A percentile compares a stretch with the other conserved stretches of the same genome.
Conservation (phyloP, 2,797 vertebrate genomes). For the Sciaenops ocellatus region DNA sequence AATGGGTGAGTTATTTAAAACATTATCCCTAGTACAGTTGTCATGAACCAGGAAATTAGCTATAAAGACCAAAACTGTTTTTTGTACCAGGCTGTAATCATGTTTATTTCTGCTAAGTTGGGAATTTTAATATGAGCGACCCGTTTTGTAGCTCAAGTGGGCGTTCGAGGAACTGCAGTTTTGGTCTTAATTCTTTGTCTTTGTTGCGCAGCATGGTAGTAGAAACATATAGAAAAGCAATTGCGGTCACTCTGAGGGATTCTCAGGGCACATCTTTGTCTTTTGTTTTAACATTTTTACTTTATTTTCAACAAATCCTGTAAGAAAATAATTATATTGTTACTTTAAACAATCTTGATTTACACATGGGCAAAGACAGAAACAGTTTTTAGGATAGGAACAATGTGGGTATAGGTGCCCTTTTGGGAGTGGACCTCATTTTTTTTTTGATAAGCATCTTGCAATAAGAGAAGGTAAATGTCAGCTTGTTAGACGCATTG, state of each 20-base stretch:
- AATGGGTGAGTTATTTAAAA: no score
- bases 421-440: slow-evolving; percentile 29
- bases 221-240: background rate
- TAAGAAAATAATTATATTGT: background rate
- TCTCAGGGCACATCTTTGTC: background rate
- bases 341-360: slow-evolving; percentile 8
- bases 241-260: background rate
- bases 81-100: no score
- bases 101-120: no score
- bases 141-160: no score
- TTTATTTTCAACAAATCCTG: background rate
- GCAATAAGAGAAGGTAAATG: slow-evolving; percentile 49
- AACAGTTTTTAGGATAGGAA: background rate
- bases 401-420: background rate
- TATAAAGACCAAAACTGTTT: no score
- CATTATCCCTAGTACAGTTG: no score
- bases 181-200: background rate
- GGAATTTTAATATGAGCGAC: no score
- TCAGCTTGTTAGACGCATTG: slow-evolving; percentile 40
- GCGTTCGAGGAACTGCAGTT: no score
- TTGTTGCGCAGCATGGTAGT: background rate
- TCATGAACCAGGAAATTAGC: no score
- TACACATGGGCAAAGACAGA: background rate
- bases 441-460: slow-evolving; percentile 57
- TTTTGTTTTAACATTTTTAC: background rate